A percentile compares a stretch with the other conserved stretches of the same genome.
Conservation (phyloP, 2,797 vertebrate species). For the Acipenser ruthenus region DNA sequence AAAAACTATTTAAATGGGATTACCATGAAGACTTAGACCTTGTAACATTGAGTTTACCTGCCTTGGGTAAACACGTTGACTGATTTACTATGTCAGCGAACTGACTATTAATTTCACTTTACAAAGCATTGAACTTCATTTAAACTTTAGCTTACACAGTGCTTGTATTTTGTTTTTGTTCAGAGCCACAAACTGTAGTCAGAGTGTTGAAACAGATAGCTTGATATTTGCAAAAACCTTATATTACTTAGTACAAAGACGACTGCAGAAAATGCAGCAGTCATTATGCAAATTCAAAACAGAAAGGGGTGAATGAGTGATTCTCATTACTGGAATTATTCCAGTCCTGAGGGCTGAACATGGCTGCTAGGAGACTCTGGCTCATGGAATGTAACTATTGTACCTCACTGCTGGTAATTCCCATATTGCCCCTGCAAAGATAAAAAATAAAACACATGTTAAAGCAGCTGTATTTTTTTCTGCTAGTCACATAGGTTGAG, state of each 20-base stretch:
- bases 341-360: constrained; percentile 55
- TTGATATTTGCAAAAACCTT: neutral
- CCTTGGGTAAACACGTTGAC: neutral
- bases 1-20: neutral
- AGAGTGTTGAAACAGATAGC: neutral
- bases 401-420: constrained; percentile 95
- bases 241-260: constrained; percentile 26
- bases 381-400: constrained; percentile 58
- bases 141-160: neutral
- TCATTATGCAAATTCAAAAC: constrained; percentile 51
- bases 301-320: constrained; percentile 58
- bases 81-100: neutral
- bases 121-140: neutral
- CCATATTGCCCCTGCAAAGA: constrained; percentile 85
- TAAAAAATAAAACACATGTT: constrained; percentile 28
- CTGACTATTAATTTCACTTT: constrained; percentile 5
- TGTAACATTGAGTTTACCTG: neutral
- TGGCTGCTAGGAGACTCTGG: constrained; percentile 48
- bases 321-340: constrained; percentile 50
- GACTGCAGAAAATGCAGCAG: constrained; percentile 46
- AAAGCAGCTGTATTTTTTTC: neutral
- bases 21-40: too few species aligned
- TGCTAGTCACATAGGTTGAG: too few species aligned
- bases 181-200: neutral
- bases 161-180: neutral